phyloP scores from a whole-genome alignment of 2,113 vertebrate genomes.

The Hippocampus mohnikei region DNA sequence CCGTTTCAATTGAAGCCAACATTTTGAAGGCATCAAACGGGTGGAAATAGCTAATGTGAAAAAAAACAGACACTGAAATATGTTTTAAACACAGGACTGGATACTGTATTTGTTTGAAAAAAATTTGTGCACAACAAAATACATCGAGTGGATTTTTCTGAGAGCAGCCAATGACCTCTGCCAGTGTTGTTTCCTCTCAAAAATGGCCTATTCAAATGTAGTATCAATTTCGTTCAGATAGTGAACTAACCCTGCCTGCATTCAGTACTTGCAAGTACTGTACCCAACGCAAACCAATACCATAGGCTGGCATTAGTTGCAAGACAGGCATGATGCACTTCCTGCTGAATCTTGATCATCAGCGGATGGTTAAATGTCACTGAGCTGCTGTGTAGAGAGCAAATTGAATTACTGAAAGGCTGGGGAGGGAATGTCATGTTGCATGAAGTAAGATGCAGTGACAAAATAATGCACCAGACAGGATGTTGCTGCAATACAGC shows the following conservation, averaged over 20 bases:
- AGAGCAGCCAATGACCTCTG: too few relatives aligned
- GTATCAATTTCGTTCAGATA: background rate
- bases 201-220: background rate
- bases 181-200: background rate
- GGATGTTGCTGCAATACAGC: constrained; percentile 13
- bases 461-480: constrained; percentile 26
- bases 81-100: too few relatives aligned
- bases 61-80: too few relatives aligned
- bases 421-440: constrained; percentile 37
- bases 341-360: constrained; percentile 10
- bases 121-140: too few relatives aligned
- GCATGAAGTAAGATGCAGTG: constrained; percentile 25
- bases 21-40: too few relatives aligned
- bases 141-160: too few relatives aligned
- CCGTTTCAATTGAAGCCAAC: too few relatives aligned
- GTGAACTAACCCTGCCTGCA: too few relatives aligned
- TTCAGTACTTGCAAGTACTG: background rate
- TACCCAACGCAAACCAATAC: background rate
- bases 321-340: constrained; percentile 23
- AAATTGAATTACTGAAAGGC: constrained; percentile 46
- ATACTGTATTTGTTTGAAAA: too few relatives aligned
- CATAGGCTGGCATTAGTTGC: constrained; percentile 7
- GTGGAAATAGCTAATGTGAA: too few relatives aligned
- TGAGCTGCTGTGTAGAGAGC: constrained; percentile 29
- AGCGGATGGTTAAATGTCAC: constrained; percentile 7